Base-by-base conservation (phyloP, 2,888 invertebrate species). In the Eupelmus urozonus region DNA sequence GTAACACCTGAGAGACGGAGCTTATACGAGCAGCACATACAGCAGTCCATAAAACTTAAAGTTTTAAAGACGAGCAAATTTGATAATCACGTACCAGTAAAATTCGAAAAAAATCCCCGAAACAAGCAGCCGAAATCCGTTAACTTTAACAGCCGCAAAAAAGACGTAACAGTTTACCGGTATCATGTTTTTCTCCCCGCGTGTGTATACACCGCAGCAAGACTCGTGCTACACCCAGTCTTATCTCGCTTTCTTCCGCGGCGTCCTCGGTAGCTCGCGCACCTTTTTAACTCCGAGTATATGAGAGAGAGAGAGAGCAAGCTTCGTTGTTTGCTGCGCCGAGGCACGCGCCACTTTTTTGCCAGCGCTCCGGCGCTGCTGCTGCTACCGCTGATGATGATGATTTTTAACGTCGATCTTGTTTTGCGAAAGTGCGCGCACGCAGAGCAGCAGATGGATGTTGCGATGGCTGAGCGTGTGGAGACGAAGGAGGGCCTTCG, bases 331-430 rank as follows among this genome's bases (percentile, higher is more conserved):
- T 71, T 16, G 49, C 20, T 4, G 18, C 18, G 53, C 25, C 23
- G 57, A 11, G 76, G 71, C 79, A 79, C 81, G 81, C 63, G 81
- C 74, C 81, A 81, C 74, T 79, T 81, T 79, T 75, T 75, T 78
- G 23, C 55, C n/a, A n/a, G 49, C 49, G 29, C 29, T 55, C 9
- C 13, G 34, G 0, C 40, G 7, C 55, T 3, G 34, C 3, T 9
- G 34, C 3, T 34, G 34, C 3, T 9, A 9, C 9, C 9, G n/a
- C 13, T 34, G 51, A 40, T 51, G 53, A 34, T 72, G 66, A 72
- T 77, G 51, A 70, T 65, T 65, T 63, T 63, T 55, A 67, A 42
- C n/a, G 71, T 45, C 53, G 69, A n/a, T 72, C 66, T 67, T 62
- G 62, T 73, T 73, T 78, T 11, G 74, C 78, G 74, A 78, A 78